phyloP scores from a whole-genome alignment of 2,113 vertebrate species.

The Coturnix japonica region DNA sequence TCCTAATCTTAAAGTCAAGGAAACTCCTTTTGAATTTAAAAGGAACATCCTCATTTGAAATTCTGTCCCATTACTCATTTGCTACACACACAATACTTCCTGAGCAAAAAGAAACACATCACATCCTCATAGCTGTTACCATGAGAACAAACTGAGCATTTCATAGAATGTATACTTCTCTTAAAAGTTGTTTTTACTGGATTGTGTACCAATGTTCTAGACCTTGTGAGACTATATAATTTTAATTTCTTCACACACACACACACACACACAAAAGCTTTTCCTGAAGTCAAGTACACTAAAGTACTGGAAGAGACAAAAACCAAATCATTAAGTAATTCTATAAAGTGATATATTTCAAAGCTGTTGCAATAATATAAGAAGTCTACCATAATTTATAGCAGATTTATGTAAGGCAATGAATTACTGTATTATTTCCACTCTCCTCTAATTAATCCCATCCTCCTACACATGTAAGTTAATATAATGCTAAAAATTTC shows the following conservation, averaged over 20 bases:
- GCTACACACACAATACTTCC: neutral
- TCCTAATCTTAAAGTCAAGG: neutral
- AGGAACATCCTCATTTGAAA: neutral
- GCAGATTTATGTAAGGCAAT: neutral
- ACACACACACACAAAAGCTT: neutral
- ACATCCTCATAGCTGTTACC: neutral
- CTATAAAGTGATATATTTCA: neutral
- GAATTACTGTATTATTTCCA: neutral
- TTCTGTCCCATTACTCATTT: neutral
- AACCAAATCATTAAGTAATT: neutral
- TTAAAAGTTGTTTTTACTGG: neutral
- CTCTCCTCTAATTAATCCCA: neutral
- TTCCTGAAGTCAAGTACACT: neutral
- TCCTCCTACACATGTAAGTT: neutral
- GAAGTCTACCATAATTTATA: neutral
- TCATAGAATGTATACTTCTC: neutral
- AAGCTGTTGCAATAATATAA: conserved; percentile 17
- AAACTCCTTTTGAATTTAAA: neutral
- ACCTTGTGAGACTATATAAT: neutral
- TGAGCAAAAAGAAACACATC: neutral
- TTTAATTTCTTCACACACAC: neutral
- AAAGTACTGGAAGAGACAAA: neutral
- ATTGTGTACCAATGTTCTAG: neutral
- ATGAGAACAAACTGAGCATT: neutral
- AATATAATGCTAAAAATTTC: neutral